Base-by-base conservation (phyloP, 2,888 invertebrate species). In the Calephelis perditalis region DNA sequence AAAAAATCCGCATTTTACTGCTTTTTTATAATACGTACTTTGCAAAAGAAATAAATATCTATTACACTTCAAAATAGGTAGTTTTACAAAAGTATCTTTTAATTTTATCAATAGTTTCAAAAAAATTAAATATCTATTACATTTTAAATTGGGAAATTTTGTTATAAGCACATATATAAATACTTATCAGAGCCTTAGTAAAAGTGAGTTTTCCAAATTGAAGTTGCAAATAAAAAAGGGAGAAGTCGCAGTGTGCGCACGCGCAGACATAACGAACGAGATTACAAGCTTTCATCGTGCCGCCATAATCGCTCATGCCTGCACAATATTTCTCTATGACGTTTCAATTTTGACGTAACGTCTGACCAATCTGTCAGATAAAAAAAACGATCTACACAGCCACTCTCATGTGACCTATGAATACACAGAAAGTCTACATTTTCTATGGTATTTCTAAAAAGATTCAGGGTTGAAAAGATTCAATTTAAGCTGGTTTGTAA, bases 251-350 rank as follows among this genome's bases (percentile, higher is more conserved):
- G 56, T 56, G 71, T 80, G 77, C 75, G 81, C 72, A 78, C 77
- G 72, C 74, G 74, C 78, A 82, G 65, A 79, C 76, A 76, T 81
- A 80, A 80, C 82, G 76, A 85, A 83, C 75, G 70, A 81, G 84
- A 83, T 86, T 84, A 82, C 68, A 73, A 77, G 74, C 81, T 82
- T 82, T 81, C 78, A 80, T 76, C 79, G 70, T 71, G 68, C 79
- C 81, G 78, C 75, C 73, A 71, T 79, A 69, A 49, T 49, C 35
- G 68, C 66, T 69, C 77, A 74, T 80, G 62, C 67, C 71, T 73
- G 73, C 74, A 77, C 79, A 81, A 80, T 79, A 77, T 78, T 76
- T 70, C 72, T 75, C 78, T 83, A 83, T 86, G 86, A 85, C 81
- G 83, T 76, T 79, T 85, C 83, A 83, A 82, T 84, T 86, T 76